These are phyloP conservation scores for Aleiodes leptofemur DNA, from an alignment of 2,888 invertebrate species.

Conservation along the genomic window DNA sequence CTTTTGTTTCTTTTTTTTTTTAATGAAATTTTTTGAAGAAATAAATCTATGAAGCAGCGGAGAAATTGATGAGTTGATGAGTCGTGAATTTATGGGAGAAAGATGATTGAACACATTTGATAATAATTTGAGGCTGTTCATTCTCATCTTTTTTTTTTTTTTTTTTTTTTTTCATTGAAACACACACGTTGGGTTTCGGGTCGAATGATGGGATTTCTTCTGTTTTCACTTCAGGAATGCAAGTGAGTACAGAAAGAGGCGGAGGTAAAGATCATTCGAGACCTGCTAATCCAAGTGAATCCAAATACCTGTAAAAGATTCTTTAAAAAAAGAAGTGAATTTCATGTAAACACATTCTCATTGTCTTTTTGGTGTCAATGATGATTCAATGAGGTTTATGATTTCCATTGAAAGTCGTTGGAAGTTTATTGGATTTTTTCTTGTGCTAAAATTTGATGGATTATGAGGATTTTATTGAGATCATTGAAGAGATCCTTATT, in stretches of 20 bases:
- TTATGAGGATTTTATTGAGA: no score
- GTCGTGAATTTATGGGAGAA: background rate
- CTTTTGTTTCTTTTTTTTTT: background rate
- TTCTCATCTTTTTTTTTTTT: no score
- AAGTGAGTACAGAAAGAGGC: slow-evolving; percentile 44
- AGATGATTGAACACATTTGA: background rate
- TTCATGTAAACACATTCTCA: background rate
- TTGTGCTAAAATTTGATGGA: no score
- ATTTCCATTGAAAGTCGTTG: background rate
- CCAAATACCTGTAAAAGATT: background rate
- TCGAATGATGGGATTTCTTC: slow-evolving; percentile 45
- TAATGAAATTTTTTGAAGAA: background rate
- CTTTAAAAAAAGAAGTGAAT: background rate
- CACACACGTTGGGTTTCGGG: slow-evolving; percentile 53
- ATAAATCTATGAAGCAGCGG: background rate
- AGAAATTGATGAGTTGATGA: background rate
- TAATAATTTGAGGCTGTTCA: no score
- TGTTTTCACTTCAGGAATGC: slow-evolving; percentile 63
- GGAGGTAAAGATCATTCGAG: slow-evolving; percentile 1
- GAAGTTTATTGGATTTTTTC: background rate
- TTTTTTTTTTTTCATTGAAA: no score
- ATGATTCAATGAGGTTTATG: background rate
- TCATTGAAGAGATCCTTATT: no score
- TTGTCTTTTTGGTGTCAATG: background rate
- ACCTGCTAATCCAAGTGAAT: slow-evolving; percentile 1